A percentile compares a stretch with the other conserved stretches of the same genome.
These are phyloP conservation scores for Leucophenga montana DNA, from an alignment of 2,888 invertebrate species.

Conservation along the genomic window DNA sequence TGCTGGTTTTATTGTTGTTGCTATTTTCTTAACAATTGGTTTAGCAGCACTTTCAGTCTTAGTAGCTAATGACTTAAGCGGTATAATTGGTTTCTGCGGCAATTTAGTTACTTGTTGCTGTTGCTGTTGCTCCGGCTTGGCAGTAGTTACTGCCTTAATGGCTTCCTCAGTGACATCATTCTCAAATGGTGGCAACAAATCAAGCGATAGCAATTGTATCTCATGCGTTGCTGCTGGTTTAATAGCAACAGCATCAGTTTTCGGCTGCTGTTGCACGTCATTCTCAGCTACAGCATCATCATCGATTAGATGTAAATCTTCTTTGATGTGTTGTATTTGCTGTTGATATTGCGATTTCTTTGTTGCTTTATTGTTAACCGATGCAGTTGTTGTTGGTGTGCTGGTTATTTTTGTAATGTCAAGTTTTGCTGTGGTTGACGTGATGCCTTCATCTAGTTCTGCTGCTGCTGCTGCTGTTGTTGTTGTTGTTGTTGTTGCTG, in stretches of 20 bases:
- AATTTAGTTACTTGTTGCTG: slow-evolving; percentile 35
- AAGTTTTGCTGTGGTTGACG: slow-evolving; percentile 29
- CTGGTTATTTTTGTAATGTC: slow-evolving; percentile 22
- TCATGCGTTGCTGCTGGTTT: slow-evolving; percentile 33
- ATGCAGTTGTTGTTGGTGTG: slow-evolving; percentile 42
- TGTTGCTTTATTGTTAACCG: slow-evolving; percentile 33
- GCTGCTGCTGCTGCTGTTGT: slow-evolving; percentile 34
- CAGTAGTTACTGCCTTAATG: background rate
- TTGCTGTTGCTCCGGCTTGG: slow-evolving; percentile 28
- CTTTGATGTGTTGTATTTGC: slow-evolving; percentile 33
- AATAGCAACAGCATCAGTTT: background rate
- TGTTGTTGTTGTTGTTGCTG: slow-evolving; percentile 29
- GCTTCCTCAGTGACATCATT: slow-evolving; percentile 36
- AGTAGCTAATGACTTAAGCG: background rate
- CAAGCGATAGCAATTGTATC: slow-evolving; percentile 44
- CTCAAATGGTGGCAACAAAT: slow-evolving; percentile 54
- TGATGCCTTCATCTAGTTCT: slow-evolving; percentile 1
- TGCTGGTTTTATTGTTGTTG: background rate
- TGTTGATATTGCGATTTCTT: slow-evolving; percentile 24
- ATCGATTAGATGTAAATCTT: slow-evolving; percentile 40
- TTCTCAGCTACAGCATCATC: slow-evolving; percentile 32
- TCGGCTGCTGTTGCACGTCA: slow-evolving; percentile 22
- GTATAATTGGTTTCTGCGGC: slow-evolving; percentile 6
- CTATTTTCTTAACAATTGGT: slow-evolving; percentile 7
- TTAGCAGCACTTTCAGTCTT: background rate